These are phyloP conservation scores for Clarias fuscus DNA, from an alignment of 2,797 vertebrate genomes.

Conservation along the genomic window DNA sequence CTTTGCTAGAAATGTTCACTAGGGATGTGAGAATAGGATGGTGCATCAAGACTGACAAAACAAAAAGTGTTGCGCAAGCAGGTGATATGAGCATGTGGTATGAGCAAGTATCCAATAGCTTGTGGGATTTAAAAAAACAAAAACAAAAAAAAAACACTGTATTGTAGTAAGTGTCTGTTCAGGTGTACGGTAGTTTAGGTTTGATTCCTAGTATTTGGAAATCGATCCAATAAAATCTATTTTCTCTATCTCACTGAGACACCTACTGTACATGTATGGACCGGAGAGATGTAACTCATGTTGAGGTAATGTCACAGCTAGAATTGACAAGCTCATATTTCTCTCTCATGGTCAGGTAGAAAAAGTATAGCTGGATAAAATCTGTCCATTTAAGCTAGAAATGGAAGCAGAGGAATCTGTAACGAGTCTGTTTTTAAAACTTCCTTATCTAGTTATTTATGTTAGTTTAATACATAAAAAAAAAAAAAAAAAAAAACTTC, in stretches of 20 bases:
- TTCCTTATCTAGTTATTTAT: background rate
- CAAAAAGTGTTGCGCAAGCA: background rate
- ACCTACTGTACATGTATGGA: background rate
- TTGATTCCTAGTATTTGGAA: background rate
- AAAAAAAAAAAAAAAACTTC: background rate
- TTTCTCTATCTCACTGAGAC: too few relatives aligned
- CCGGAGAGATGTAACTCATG: background rate
- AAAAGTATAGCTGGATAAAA: too few relatives aligned
- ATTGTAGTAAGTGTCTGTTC: background rate
- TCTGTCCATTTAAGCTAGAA: background rate
- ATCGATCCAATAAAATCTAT: background rate
- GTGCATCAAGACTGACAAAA: background rate
- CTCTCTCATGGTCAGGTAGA: too few relatives aligned
- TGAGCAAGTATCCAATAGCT: background rate
- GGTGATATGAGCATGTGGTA: background rate
- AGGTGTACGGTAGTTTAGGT: background rate
- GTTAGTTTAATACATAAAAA: background rate
- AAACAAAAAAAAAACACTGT: background rate
- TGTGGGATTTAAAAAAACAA: background rate
- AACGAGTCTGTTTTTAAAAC: background rate
- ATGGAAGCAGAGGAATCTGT: background rate
- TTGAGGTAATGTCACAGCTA: background rate
- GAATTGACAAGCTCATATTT: too few relatives aligned
- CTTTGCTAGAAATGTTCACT: background rate
- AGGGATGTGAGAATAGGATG: background rate